A percentile compares a stretch with the other conserved stretches of the same genome.
Conservation (phyloP, 2,888 invertebrate species). For the Cephus pygmeus region DNA sequence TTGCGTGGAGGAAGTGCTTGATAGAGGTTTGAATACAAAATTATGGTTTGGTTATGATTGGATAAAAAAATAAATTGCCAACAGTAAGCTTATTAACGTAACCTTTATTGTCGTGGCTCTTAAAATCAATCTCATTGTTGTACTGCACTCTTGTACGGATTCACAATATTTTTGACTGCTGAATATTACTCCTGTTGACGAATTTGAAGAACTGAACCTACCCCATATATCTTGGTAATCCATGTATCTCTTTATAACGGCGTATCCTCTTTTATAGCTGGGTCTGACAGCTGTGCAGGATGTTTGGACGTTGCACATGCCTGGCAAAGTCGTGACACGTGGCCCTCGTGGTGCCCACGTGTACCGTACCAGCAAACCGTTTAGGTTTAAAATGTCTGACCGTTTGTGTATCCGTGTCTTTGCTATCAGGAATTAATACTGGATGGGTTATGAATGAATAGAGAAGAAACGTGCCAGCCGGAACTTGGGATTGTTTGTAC, state of each 20-base stretch:
- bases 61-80: not conserved
- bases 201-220: not conserved
- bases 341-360: not conserved
- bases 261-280: not conserved
- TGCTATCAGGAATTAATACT: not conserved
- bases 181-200: not conserved
- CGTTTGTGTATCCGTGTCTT: not conserved
- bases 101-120: not conserved
- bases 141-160: not conserved
- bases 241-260: not conserved
- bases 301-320: not conserved
- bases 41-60: not conserved
- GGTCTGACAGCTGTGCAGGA: not conserved
- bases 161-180: not conserved
- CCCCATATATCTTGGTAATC: not conserved
- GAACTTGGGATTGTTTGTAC: not conserved
- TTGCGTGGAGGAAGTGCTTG: slow-evolving; percentile 46
- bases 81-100: too few species aligned
- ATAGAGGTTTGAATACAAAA: slow-evolving; percentile 3
- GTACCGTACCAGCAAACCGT: not conserved
- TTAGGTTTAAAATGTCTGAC: not conserved
- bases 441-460: not conserved
- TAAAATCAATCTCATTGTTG: not conserved
- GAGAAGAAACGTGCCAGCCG: not conserved
- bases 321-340: not conserved